Evolutionary conservation across 2,888 invertebrate species (phyloP).

Genomic region (Caradrina kadenii): DNA sequence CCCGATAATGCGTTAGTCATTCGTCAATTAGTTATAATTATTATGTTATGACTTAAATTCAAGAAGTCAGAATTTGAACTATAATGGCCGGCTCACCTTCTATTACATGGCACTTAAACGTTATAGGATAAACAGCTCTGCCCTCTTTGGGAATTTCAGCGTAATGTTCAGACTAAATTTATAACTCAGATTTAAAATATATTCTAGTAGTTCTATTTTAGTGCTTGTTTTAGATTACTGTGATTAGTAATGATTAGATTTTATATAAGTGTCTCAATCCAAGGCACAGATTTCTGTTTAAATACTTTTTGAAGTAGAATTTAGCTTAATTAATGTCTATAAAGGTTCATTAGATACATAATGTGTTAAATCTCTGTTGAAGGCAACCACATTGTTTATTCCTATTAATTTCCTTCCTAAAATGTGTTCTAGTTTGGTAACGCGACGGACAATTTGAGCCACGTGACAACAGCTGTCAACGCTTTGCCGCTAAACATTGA

Average conservation of each 20-base stretch:
- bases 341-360: not conserved
- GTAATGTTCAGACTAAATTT: not conserved
- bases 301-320: not conserved
- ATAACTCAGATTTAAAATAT: not conserved
- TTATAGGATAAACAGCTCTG: no score
- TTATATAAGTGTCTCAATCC: not conserved
- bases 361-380: no score
- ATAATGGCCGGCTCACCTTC: no score
- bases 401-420: not conserved
- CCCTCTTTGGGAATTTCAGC: no score
- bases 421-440: not conserved
- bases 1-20: conserved; percentile 38
- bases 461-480: conserved; percentile 51
- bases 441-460: conserved; percentile 29
- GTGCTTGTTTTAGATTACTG: not conserved
- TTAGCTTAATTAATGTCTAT: not conserved
- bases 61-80: not conserved
- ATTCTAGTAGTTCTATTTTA: not conserved
- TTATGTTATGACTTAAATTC: conserved; percentile 2
- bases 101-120: no score
- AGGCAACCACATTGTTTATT: not conserved
- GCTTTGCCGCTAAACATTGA: conserved; percentile 11
- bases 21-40: conserved; percentile 23
- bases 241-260: not conserved
- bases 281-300: not conserved